Percentiles rank a stretch among this genome's conserved stretches.
Evolutionary conservation across 2,113 vertebrate species (phyloP).

Genomic region (Hemiprocne comata): DNA sequence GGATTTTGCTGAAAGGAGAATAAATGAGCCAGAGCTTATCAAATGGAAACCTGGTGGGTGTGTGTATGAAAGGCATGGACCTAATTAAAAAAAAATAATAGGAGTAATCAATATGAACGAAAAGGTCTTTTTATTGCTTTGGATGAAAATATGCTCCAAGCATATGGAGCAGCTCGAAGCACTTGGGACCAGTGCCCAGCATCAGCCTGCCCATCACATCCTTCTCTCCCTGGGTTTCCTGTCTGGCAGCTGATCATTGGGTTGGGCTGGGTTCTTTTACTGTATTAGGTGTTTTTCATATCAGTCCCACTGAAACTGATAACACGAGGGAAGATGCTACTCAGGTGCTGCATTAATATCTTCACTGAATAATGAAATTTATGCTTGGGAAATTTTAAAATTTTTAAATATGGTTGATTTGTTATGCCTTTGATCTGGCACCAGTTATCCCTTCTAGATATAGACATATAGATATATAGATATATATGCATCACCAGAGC

Average conservation of each 20-base stretch:
- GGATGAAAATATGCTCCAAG: not conserved
- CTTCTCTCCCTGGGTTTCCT: not conserved
- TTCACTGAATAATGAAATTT: not conserved
- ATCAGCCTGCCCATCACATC: not conserved
- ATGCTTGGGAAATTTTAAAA: not conserved
- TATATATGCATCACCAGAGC: not conserved
- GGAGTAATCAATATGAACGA: not conserved
- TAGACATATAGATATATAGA: no score
- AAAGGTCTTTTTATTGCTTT: not conserved
- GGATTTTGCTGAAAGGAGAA: not conserved
- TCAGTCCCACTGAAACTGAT: not conserved
- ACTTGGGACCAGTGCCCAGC: accelerated
- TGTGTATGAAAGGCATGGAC: not conserved
- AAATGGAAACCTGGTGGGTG: not conserved
- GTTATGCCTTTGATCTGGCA: not conserved
- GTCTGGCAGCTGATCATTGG: not conserved
- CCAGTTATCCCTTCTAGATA: not conserved
- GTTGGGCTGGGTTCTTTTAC: not conserved
- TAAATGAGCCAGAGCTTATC: not conserved
- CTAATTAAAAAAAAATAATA: not conserved
- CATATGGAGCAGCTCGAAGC: not conserved
- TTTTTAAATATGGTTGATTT: not conserved
- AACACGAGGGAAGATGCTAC: not conserved
- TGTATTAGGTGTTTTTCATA: not conserved
- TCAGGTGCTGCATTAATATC: not conserved